A percentile compares a stretch with the other conserved stretches of the same genome.
phyloP scores from a whole-genome alignment of 2,888 invertebrate species.

The Copidosoma aretas region DNA sequence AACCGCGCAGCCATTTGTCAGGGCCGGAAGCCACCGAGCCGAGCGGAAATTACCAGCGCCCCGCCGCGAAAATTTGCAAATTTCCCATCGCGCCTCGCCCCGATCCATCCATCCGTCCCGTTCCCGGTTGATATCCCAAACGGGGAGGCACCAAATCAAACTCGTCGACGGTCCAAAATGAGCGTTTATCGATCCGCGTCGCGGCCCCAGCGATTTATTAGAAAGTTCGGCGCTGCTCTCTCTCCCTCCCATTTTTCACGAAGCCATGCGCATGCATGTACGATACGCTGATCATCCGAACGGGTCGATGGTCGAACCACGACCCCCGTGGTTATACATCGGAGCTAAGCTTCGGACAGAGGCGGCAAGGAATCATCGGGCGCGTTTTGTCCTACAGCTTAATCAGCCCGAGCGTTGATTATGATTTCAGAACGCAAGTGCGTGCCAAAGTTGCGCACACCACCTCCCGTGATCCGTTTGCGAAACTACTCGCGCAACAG shows the following conservation, averaged over 20 bases:
- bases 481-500: too few species aligned
- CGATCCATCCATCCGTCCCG: background rate
- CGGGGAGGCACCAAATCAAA: slow-evolving; percentile 9
- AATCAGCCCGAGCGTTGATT: too few species aligned
- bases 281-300: too few species aligned
- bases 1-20: slow-evolving; percentile 62
- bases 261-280: too few species aligned
- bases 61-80: slow-evolving; percentile 60
- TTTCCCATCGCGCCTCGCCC: slow-evolving; percentile 50
- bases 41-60: slow-evolving; percentile 60
- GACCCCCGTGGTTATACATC: too few species aligned
- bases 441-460: too few species aligned
- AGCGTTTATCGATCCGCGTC: slow-evolving; percentile 7
- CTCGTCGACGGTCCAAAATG: slow-evolving; percentile 27
- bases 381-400: too few species aligned
- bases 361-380: too few species aligned
- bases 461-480: too few species aligned
- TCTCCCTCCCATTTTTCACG: background rate
- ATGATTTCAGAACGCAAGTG: too few species aligned
- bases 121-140: slow-evolving; percentile 7
- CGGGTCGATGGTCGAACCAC: too few species aligned
- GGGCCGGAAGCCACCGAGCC: slow-evolving; percentile 58
- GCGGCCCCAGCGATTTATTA: background rate
- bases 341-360: too few species aligned
- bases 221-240: background rate